Conservation (phyloP, 2,888 invertebrate genomes). For the Heteromyza rotundicornis region DNA sequence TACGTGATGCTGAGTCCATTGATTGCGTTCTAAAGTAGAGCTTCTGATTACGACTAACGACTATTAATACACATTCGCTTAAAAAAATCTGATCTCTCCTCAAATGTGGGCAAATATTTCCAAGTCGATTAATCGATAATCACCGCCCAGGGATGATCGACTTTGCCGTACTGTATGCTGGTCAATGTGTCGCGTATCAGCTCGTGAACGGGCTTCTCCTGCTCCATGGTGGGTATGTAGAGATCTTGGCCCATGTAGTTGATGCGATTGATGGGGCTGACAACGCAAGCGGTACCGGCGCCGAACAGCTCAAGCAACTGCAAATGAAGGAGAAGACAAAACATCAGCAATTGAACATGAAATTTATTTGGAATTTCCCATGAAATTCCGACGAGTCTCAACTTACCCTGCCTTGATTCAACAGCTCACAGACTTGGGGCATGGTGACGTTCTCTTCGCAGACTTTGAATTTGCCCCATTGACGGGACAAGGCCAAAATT, state of each 20-base stretch:
- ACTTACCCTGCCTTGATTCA: constrained; percentile 80
- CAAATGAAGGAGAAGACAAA: constrained; percentile 41
- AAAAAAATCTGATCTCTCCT: constrained; percentile 24
- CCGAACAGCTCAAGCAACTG: constrained; percentile 96
- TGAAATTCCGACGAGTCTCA: constrained; percentile 6
- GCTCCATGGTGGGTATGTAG: constrained; percentile 75
- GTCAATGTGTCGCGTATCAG: constrained; percentile 77
- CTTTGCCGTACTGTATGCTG: constrained; percentile 89
- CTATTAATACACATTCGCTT: constrained; percentile 52
- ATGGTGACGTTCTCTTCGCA: constrained; percentile 84
- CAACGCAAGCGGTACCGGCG: constrained; percentile 95
- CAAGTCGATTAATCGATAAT: constrained; percentile 65
- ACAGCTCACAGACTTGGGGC: constrained; percentile 76
- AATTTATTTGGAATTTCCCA: neutral
- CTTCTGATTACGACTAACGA: constrained; percentile 31
- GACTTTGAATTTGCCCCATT: constrained; percentile 88
- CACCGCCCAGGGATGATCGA: constrained; percentile 82
- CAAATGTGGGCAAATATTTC: constrained; percentile 7
- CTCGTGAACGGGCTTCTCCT: constrained; percentile 76
- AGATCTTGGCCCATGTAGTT: constrained; percentile 75
- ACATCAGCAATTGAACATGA: neutral
- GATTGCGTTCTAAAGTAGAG: neutral
- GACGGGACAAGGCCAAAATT: constrained; percentile 77
- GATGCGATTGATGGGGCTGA: constrained; percentile 89
- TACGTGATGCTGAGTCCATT: no score